Base-by-base conservation (phyloP, 2,888 invertebrate species). In the Drosophila hawaiiensis region DNA sequence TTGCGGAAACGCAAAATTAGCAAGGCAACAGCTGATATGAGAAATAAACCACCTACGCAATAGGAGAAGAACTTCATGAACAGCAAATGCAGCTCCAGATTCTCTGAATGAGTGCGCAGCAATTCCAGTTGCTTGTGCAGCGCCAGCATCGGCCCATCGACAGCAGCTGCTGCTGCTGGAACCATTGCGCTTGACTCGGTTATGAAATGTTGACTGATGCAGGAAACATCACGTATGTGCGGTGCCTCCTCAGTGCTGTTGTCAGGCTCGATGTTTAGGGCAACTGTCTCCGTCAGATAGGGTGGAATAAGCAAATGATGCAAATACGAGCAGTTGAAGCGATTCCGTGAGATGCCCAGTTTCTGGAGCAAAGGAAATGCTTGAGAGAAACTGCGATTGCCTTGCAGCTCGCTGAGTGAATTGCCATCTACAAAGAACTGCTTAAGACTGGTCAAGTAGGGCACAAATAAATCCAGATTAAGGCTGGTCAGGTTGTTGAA, bases 401-500 rank as follows among this genome's bases (percentile, higher is more conserved):
- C 93, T 35, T 90, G 84, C 4, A 93, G 82, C 59, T 93, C 93
- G 0, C 77, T 84, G 31, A 93, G 71, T 31, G 89, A 86, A 65
- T 93, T 93, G 25, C 92, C 93, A 60, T 93, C 93, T 12, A 93
- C 80, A 25, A 84, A 89, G 37, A 93, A 91, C 52, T 91, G 90
- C 56, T 92, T 84, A 0, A 93, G 73, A 35, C 92, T 92, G 4
- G 75, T 78, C 71, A 93, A 64, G 60, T 93, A 93, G 1, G 93
- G 93, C 50, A 92, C 91, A 75, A 93, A 93, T 5, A 93, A 80
- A 52, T 93, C 92, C 73, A 93, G 65, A 82, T 93, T 92, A 35
- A 94, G 89, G 60, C 93, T 92, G 2, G 93, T 94, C 19, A 94
- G 90, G 81, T 94, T 94, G 83, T 94, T 94, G 73, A 94, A 94